Evolutionary conservation across 92 coral and sea anemone genomes (phyloP), one percentile per base, ranked within the genome.

Genomic region (Galaxea fascicularis): DNA sequence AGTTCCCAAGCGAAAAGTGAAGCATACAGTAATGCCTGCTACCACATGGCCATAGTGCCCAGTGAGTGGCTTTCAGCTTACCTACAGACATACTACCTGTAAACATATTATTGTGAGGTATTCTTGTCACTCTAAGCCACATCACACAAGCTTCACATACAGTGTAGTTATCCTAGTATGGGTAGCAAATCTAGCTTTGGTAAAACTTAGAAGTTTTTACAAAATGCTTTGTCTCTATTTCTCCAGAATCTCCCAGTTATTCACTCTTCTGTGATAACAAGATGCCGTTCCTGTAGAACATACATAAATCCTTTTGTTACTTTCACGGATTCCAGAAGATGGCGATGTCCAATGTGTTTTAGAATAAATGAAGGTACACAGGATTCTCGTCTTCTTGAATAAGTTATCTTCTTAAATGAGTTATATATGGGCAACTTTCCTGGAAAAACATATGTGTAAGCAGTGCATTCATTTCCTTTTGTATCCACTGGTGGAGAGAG

Each of bases 221-320:
- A 20, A 14, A 26, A 64, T 11, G 31, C 24, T 66, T n/a, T 46
- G 18, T 39, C 31, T 60, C 47, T 86, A 17, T 3, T 58, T 53
- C 73, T 26, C 1, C 89, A 96, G 99, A 94, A 91, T 83, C 91
- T 96, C 60, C 95, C 99, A 49, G 99, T 96, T 14, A 96, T 96
- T 59, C 99, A 96, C 83, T 96, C 99, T 39, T 92, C 97, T 21
- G 91, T 95, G 80, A 96, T 96, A 45, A 95, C 98, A 70, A 93
- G 99, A 83, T 96, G 99, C 71, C 91, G 99, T 63, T 96, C 99
- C 66, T 96, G 99, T 85, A 94, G 99, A 88, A 96, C 99, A 4
- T 96, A 96, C 69, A 96, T 96, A 75, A 96, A 96, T 83, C 99
- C 99, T 30, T 96, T 96, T 96, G 98, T 96, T 30, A 94, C 98